Conservation (phyloP, 2,888 invertebrate species). For the Drosophila neonasuta region DNA sequence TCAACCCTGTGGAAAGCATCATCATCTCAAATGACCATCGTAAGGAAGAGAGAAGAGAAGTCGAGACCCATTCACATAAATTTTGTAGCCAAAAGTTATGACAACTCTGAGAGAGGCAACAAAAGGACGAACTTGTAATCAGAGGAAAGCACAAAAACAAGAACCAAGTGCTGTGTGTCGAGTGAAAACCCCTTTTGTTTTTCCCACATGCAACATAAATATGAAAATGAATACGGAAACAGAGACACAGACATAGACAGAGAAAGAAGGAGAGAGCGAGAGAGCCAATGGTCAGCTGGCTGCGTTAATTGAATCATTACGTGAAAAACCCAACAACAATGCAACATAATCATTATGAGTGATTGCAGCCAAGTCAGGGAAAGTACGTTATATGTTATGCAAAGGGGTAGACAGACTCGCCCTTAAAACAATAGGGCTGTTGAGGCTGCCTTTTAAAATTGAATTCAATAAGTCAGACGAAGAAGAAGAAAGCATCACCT, state of each 20-base stretch:
- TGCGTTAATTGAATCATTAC: constrained; percentile 77
- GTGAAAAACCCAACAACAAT: constrained; percentile 59
- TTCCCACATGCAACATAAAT: constrained; percentile 67
- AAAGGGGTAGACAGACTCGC: constrained; percentile 5
- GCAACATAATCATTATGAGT: constrained; percentile 74
- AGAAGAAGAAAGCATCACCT: constrained; percentile 28
- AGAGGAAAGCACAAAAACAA: constrained; percentile 27
- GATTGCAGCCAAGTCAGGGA: constrained; percentile 47
- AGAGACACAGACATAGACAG: neutral
- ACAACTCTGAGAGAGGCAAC: constrained; percentile 55
- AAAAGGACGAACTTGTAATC: constrained; percentile 42
- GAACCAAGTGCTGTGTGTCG: constrained; percentile 7
- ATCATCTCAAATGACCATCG: constrained; percentile 56
- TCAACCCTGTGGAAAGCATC: constrained; percentile 20
- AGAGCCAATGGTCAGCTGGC: constrained; percentile 67
- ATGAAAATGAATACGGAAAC: constrained; percentile 19
- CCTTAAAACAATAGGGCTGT: constrained; percentile 59
- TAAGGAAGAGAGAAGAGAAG: constrained; percentile 9
- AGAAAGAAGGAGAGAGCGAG: neutral
- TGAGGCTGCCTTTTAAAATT: constrained; percentile 34
- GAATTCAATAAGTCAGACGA: constrained; percentile 65
- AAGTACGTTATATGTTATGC: neutral
- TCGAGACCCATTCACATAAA: constrained; percentile 44
- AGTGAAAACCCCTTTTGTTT: constrained; percentile 57
- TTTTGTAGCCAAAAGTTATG: constrained; percentile 59